These are phyloP conservation scores for Climacteris rufus DNA, from an alignment of 2,113 vertebrate genomes.

Conservation along the genomic window DNA sequence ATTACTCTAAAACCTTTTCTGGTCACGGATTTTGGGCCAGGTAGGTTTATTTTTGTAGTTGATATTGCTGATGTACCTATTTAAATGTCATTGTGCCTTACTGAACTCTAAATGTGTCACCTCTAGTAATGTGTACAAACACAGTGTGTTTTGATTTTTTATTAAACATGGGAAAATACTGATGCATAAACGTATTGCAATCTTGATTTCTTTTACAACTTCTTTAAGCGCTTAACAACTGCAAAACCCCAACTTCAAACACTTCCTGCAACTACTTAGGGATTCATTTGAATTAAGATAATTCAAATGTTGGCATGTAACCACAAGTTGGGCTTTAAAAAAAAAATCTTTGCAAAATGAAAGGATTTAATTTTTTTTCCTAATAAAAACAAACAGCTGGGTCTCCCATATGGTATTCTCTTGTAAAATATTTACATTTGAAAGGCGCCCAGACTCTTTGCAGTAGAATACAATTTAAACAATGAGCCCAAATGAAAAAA, in stretches of 20 bases:
- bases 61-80: neutral
- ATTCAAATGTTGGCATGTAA: conserved; percentile 53
- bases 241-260: conserved; percentile 32
- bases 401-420: conserved; percentile 70
- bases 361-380: conserved; percentile 49
- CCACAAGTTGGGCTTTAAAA: neutral
- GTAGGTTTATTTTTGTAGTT: neutral
- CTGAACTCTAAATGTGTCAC: neutral
- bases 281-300: conserved; percentile 66
- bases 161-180: neutral
- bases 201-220: conserved; percentile 38
- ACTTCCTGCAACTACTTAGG: conserved; percentile 46
- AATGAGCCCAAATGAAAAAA: conserved; percentile 39
- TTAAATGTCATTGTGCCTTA: neutral
- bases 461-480: conserved; percentile 59
- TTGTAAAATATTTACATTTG: conserved; percentile 75
- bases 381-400: conserved; percentile 72
- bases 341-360: conserved; percentile 33
- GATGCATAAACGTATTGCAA: neutral
- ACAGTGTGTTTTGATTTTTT: neutral
- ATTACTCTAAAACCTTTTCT: neutral
- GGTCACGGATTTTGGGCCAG: neutral
- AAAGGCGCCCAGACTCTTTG: conserved; percentile 64
- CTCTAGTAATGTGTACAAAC: neutral
- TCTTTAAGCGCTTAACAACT: conserved; percentile 27